Evolutionary conservation across 2,888 invertebrate species (phyloP).

Genomic region (Leucophenga montana): DNA sequence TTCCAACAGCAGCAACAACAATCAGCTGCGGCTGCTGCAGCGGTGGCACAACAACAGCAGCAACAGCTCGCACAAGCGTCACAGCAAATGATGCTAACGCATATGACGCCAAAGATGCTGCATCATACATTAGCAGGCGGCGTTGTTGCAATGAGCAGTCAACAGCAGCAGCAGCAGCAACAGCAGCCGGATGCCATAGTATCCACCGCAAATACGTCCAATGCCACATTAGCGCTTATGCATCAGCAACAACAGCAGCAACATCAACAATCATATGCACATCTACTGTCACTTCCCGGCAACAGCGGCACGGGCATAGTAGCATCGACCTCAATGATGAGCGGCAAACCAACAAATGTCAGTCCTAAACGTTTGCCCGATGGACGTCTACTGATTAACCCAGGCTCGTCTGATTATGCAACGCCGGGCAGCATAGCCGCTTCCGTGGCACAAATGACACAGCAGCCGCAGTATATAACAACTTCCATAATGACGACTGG

Average conservation of each 20-base stretch:
- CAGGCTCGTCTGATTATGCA: conserved; percentile 24
- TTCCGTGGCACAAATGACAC: conserved; percentile 29
- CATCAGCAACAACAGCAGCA: conserved; percentile 56
- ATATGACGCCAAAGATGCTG: conserved; percentile 62
- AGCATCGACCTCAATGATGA: conserved; percentile 15
- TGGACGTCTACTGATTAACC: conserved; percentile 35
- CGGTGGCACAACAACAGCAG: conserved; percentile 32
- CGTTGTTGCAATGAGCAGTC: conserved; percentile 41
- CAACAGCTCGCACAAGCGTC: conserved; percentile 41
- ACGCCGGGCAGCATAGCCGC: conserved; percentile 29
- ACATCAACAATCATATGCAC: conserved; percentile 56
- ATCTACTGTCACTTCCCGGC: conserved; percentile 57
- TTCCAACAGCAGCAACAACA: conserved; percentile 18
- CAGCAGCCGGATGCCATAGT: conserved; percentile 47
- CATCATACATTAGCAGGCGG: conserved; percentile 47
- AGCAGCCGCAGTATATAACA: conserved; percentile 52
- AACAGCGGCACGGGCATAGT: not conserved
- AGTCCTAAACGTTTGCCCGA: conserved; percentile 63
- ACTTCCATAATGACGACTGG: conserved; percentile 49
- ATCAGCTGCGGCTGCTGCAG: conserved; percentile 43
- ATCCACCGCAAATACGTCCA: conserved; percentile 68
- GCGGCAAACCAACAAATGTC: conserved; percentile 55
- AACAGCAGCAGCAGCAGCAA: conserved; percentile 1
- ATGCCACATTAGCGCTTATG: conserved; percentile 62
- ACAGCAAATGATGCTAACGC: conserved; percentile 51